Base-by-base conservation (phyloP, 2,888 invertebrate species). In the Scelioninae gen. 2 region DNA sequence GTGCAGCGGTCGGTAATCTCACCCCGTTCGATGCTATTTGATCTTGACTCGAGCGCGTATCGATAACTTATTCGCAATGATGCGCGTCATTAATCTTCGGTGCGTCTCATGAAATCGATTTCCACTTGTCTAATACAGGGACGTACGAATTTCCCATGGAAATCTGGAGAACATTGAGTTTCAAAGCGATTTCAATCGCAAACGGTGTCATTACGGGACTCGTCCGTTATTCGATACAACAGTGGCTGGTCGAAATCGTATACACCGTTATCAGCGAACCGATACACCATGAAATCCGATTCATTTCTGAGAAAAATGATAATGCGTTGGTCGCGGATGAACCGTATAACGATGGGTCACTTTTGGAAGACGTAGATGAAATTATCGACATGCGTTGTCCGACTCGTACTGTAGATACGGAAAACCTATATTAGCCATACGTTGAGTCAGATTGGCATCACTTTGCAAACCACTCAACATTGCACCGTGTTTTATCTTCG, bases 11-110 rank as follows among this genome's bases (percentile, higher is more conserved):
- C n/a, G 53, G 53, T 63, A 67, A 72, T 55, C 68, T 61, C 57
- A 64, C 41, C 61, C 60, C 78, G 77, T 80, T 79, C 71, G 63
- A 74, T 71, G 73, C 65, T 45, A 63, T 63, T 73, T 73, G 73
- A 75, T 73, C 70, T 75, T 67, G 58, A 70, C 72, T 60, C 58
- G 58, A 74, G 70, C 78, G 77, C 80, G 78, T 78, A 67, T 71
- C 77, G 76, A 81, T 81, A 81, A 80, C 78, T 81, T 79, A 81
- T 81, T 81, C 76, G 61, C 77, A 77, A 80, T 80, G 80, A 79
- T 78, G 76, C 75, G 73, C 75, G 76, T 80, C 80, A 78, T 80
- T 77, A 78, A 81, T 81, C 79, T 74, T 76, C 68, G 45, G 74
- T 65, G 61, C 70, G 61, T 76, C 77, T 71, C 77, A 46, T 43